Evolutionary conservation across 2,797 vertebrate species (phyloP).

Genomic region (Arrhamphus sclerolepis): DNA sequence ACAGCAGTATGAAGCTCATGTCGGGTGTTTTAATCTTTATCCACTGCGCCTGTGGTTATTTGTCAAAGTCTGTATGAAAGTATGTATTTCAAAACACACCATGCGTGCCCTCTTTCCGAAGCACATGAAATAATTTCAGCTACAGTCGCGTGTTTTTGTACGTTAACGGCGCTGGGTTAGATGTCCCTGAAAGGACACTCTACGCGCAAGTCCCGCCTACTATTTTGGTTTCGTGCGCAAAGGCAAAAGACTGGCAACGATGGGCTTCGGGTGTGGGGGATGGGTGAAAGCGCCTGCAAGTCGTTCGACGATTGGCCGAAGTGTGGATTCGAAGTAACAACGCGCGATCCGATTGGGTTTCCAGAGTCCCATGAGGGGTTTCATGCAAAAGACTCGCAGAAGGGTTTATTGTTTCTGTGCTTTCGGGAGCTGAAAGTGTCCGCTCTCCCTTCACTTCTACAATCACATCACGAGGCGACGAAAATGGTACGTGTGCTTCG

Average conservation of each 20-base stretch:
- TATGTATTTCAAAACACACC: background rate
- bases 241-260: slow-evolving; percentile 43
- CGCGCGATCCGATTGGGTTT: slow-evolving; percentile 64
- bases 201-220: slow-evolving; percentile 69
- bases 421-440: slow-evolving; percentile 78
- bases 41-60: too few relatives aligned
- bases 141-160: slow-evolving; percentile 18
- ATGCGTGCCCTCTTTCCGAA: background rate
- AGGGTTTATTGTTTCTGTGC: slow-evolving; percentile 86
- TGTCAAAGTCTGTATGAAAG: background rate
- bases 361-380: slow-evolving; percentile 63
- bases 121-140: background rate
- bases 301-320: slow-evolving; percentile 63
- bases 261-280: slow-evolving; percentile 74
- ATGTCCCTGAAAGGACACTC: slow-evolving; percentile 64
- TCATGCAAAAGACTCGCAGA: slow-evolving; percentile 69
- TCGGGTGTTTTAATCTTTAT: too few relatives aligned
- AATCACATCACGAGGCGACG: slow-evolving; percentile 67
- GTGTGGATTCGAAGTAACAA: slow-evolving; percentile 76
- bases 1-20: background rate
- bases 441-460: slow-evolving; percentile 62
- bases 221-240: slow-evolving; percentile 79
- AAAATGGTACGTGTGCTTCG: slow-evolving; percentile 78
- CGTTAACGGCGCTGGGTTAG: slow-evolving; percentile 26
- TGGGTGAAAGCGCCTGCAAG: slow-evolving; percentile 67